Base-by-base conservation (phyloP, 53 echinoderm and acorn worm species). In the Antedon mediterranea region DNA sequence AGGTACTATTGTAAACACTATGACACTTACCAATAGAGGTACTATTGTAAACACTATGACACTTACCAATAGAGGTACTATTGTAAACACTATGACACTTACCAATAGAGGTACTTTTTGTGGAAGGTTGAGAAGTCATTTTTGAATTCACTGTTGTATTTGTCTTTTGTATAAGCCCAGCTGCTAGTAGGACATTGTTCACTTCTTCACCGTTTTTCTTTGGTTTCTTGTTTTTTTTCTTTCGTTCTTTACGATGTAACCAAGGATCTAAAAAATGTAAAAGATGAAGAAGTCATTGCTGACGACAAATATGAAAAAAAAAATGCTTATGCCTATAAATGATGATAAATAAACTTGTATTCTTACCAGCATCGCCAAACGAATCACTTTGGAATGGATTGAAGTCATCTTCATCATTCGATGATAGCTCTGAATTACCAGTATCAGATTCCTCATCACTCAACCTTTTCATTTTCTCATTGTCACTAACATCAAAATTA, bases 331-430 rank as follows among this genome's bases (percentile, higher is more conserved):
- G 37, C 37, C 37, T 6, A 37, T 37, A 37, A 37, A 37, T 37
- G 4, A 4, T 80, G n/a, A 23, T 13, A 4, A 73, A 81, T 3
- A 29, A 2, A 32, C 0, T 31, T 29, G 13, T 28, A n/a, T 27
- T 43, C 84, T 83, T 71, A 93, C 93, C 93, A 84, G 90, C 93
- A 84, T 88, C 93, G 9, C 87, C 86, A 43, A 88, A 87, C 71
- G 91, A 91, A 82, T 88, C 77, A 72, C 77, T 84, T 82, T 76
- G 32, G 75, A 98, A 97, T 13, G 98, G 98, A 79, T 97, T 98
- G 90, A 95, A 89, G 71, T 92, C 98, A 75, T 76, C 76, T 26
- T 76, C 76, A 26, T 92, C 98, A 37, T 88, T 88, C 6, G 88
- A 88, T 11, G 84, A 79, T 28, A 71, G 73, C 74, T 73, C 76